phyloP scores from a whole-genome alignment of 2,888 invertebrate species.

The Agonopterix arenella region DNA sequence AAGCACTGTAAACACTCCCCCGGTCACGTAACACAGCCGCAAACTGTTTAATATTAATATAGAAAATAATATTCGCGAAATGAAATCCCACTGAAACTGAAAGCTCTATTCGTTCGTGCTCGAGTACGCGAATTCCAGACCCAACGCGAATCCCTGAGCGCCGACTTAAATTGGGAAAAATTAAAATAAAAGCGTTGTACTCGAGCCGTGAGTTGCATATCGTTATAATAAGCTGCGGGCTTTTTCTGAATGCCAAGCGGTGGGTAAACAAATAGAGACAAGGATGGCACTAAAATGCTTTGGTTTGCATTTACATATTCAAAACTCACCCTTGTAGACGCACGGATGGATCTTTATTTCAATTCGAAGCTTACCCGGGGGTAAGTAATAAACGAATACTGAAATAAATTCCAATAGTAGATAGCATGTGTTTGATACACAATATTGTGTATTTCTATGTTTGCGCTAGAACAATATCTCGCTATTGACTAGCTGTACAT shows the following conservation, averaged over 20 bases:
- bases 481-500: too few species aligned
- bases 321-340: background rate
- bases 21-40: constrained; percentile 61
- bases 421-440: too few species aligned
- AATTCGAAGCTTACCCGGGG: too few species aligned
- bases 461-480: too few species aligned
- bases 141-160: constrained; percentile 17
- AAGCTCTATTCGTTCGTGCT: constrained; percentile 24
- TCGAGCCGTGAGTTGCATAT: constrained; percentile 11
- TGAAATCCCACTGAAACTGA: constrained; percentile 42
- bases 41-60: constrained; percentile 72
- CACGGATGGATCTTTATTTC: too few species aligned
- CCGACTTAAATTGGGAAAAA: constrained; percentile 19
- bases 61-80: constrained; percentile 50
- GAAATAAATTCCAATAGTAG: too few species aligned
- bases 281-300: background rate
- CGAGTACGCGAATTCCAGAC: constrained; percentile 31
- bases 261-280: background rate
- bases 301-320: background rate
- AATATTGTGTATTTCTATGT: too few species aligned
- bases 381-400: too few species aligned
- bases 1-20: constrained; percentile 68
- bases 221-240: constrained; percentile 8
- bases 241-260: constrained; percentile 2
- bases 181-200: constrained; percentile 17